Percentiles rank a stretch among this genome's conserved stretches.
These are phyloP conservation scores for Chrysina gloriosa DNA, from an alignment of 2,888 invertebrate species.

Conservation along the genomic window DNA sequence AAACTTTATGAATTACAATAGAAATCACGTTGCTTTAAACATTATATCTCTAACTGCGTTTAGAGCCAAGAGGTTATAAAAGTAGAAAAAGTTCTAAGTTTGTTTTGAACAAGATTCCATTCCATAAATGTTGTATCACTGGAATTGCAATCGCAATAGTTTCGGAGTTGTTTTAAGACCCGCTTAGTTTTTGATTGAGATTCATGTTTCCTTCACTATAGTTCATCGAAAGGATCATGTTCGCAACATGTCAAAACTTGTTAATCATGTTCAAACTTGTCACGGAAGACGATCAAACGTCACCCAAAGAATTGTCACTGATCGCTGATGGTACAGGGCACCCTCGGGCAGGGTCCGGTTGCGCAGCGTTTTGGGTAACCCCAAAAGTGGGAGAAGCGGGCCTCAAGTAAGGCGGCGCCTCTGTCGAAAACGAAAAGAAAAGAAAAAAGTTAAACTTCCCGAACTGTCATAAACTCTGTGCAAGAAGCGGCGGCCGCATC, in stretches of 20 bases:
- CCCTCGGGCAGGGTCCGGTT: slow-evolving; percentile 32
- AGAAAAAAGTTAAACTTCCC: slow-evolving; percentile 58
- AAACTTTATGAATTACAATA: no score
- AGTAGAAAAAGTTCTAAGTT: no score
- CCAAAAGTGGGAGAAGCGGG: slow-evolving; percentile 42
- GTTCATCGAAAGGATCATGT: not conserved
- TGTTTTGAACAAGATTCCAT: no score
- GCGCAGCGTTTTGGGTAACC: slow-evolving; percentile 36
- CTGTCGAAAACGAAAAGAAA: slow-evolving; percentile 42
- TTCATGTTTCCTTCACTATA: not conserved
- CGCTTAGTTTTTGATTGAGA: no score
- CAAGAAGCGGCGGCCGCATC: slow-evolving; percentile 34
- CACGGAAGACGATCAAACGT: slow-evolving; percentile 17
- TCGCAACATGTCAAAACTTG: not conserved
- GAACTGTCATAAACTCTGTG: slow-evolving; percentile 63
- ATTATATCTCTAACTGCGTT: no score
- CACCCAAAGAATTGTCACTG: slow-evolving; percentile 50
- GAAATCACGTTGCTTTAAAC: no score
- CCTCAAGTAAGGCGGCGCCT: slow-evolving; percentile 59
- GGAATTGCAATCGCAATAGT: no score
- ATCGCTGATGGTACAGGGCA: slow-evolving; percentile 43
- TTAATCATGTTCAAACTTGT: not conserved
- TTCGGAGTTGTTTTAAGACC: no score
- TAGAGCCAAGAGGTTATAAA: no score
- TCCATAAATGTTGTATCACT: no score